Conservation (phyloP, 2,888 invertebrate species). For the Spodoptera picta region DNA sequence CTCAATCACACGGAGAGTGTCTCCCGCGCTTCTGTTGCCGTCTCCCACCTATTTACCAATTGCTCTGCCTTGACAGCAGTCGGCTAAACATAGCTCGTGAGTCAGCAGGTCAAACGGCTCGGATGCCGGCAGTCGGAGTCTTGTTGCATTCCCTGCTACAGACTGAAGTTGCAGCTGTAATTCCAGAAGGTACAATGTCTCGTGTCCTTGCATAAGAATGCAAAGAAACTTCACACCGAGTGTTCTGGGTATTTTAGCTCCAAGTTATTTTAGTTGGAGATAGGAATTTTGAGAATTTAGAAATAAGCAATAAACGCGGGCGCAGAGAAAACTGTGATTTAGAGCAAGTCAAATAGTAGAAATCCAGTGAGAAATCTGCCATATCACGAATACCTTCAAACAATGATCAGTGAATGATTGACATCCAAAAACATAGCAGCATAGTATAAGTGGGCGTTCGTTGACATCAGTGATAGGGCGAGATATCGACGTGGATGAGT, state of each 20-base stretch:
- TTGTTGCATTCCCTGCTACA: constrained; percentile 52
- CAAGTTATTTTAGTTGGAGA: constrained; percentile 32
- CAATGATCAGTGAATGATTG: constrained; percentile 23
- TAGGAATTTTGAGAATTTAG: constrained; percentile 26
- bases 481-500: constrained; percentile 43
- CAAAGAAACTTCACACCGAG: constrained; percentile 40
- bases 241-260: constrained; percentile 31
- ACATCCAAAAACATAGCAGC: constrained; percentile 28
- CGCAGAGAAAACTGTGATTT: not conserved
- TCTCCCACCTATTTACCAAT: constrained; percentile 22
- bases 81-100: constrained; percentile 44
- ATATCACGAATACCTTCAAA: not conserved
- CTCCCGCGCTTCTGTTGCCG: constrained; percentile 35
- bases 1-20: constrained; percentile 13
- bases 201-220: constrained; percentile 55
- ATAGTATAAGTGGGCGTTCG: constrained; percentile 30
- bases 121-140: constrained; percentile 32
- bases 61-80: constrained; percentile 26
- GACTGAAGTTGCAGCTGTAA: constrained; percentile 33
- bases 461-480: constrained; percentile 41
- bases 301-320: constrained; percentile 5
- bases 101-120: constrained; percentile 48
- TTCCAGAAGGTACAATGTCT: constrained; percentile 49
- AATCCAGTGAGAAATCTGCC: no score
- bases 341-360: no score